Base-by-base conservation (phyloP, 2,797 vertebrate species). In the Chaenodraco wilsoni region DNA sequence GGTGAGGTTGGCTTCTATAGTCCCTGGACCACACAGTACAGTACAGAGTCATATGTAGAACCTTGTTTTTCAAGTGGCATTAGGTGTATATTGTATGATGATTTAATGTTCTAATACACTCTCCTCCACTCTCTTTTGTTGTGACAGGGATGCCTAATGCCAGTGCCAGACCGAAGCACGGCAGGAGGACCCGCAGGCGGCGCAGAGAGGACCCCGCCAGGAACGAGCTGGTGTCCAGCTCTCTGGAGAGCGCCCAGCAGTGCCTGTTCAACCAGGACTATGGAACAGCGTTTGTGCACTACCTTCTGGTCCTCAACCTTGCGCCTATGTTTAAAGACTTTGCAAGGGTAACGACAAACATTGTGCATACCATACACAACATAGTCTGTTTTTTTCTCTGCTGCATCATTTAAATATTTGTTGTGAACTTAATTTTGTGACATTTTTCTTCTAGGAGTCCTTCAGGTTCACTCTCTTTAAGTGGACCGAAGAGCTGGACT, bases 211-310 rank as follows among this genome's bases (percentile, higher is more conserved):
- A 97, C 68, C 93, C 94, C 0, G 93, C 95, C 56, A 94, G 96
- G 67, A 93, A 94, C 10, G 95, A 97, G 82, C 88, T 99, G 89
- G 94, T 99, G 44, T 96, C 96, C 11, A 95, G 94, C 48, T 98
- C 98, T 37, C 65, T 99, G 37, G 96, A 97, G 88, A 99, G 98
- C 76, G 98, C 97, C 0, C 96, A 98, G 83, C 95, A 97, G 78
- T 99, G 97, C 69, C 84, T 99, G 58, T 93, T 95, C 61, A 92
- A 93, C 70, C 96, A 96, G 51, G 98, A 99, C 78, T 97, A 97
- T 79, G 98, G 98, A 69, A 98, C 97, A 3, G 98, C 98, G 0
- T 99, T 98, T 69, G 97, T 97, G 12, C 98, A 99, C 86, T 99
- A 97, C 89, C 96, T 99, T 0, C 93, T 99, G 0, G 96, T 97